phyloP scores from a whole-genome alignment of 2,113 vertebrate species.

The Sinocyclocheilus anshuiensis region DNA sequence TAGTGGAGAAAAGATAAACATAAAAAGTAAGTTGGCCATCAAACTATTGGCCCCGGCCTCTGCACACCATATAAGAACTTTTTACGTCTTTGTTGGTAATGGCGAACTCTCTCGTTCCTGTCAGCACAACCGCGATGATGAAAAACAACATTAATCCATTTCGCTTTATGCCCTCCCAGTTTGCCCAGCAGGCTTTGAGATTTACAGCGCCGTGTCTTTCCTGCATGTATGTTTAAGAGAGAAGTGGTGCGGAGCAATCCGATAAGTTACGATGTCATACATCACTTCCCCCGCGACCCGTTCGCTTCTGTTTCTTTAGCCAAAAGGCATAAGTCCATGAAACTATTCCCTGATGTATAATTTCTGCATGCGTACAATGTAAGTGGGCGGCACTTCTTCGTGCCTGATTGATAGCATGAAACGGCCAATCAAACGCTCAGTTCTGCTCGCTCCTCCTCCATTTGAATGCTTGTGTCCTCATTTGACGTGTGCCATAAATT shows the following conservation, averaged over 20 bases:
- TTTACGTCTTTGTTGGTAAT: background rate
- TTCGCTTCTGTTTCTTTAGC: slow-evolving; percentile 44
- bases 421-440: background rate
- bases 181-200: slow-evolving; percentile 51
- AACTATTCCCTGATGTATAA: slow-evolving; percentile 14
- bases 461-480: background rate
- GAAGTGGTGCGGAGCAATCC: slow-evolving; percentile 71
- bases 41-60: background rate
- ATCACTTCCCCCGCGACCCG: slow-evolving; percentile 62
- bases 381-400: background rate
- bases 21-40: background rate
- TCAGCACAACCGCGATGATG: slow-evolving; percentile 37
- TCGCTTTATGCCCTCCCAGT: slow-evolving; percentile 49
- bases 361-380: slow-evolving; percentile 3
- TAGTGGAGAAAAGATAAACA: slow-evolving; percentile 22
- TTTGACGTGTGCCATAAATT: background rate
- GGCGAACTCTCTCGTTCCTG: background rate
- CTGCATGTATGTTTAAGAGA: slow-evolving; percentile 67
- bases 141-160: slow-evolving; percentile 60
- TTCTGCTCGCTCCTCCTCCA: background rate
- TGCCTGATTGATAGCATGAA: slow-evolving; percentile 27
- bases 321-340: slow-evolving; percentile 34
- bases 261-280: slow-evolving; percentile 71
- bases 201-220: slow-evolving; percentile 64
- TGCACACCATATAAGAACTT: background rate